Conservation (phyloP, 2,888 invertebrate species). For the Tenthredo distinguenda region DNA sequence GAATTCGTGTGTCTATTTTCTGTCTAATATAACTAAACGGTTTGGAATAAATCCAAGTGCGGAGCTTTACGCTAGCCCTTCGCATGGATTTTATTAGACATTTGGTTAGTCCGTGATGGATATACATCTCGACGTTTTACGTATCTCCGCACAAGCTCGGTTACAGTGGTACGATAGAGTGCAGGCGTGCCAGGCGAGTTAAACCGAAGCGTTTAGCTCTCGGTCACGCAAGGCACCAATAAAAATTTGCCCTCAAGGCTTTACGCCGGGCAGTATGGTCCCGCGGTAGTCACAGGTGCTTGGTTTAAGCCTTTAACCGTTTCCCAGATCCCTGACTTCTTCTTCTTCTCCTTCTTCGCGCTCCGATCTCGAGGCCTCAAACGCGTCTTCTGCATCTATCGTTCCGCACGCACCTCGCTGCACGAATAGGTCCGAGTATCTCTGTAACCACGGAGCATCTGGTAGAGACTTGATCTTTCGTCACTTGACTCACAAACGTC, state of each 20-base stretch:
- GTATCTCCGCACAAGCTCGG: neutral
- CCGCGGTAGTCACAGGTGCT: conserved; percentile 48
- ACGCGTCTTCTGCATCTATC: conserved; percentile 2
- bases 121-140: neutral
- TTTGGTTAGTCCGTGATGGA: conserved; percentile 19
- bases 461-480: neutral
- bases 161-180: conserved; percentile 9
- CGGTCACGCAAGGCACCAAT: conserved; percentile 73
- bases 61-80: neutral
- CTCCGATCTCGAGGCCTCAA: neutral
- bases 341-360: neutral
- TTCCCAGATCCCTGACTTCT: conserved; percentile 7
- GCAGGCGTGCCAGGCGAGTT: conserved; percentile 61
- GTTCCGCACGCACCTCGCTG: conserved; percentile 1
- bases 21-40: neutral
- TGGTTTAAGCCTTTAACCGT: neutral
- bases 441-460: neutral
- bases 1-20: neutral
- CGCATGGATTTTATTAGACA: neutral
- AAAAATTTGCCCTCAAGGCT: conserved; percentile 67
- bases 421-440: neutral
- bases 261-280: neutral
- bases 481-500: neutral
- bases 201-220: conserved; percentile 72
- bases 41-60: neutral